Evolutionary conservation across 2,113 vertebrate species (phyloP).

Genomic region (Callaeas wilsoni): DNA sequence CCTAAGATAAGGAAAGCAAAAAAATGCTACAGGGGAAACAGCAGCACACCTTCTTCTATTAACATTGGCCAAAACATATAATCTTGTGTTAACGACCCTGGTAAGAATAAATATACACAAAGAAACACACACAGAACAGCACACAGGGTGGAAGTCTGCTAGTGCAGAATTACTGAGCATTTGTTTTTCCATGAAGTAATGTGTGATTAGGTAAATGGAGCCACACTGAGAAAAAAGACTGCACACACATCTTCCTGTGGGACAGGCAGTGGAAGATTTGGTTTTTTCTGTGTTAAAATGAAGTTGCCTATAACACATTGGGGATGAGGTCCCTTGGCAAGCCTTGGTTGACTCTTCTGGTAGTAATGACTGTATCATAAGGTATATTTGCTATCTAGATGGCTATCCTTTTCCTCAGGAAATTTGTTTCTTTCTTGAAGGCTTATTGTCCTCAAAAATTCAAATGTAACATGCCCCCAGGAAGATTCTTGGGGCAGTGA

Average conservation of each 20-base stretch:
- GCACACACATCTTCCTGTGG: not conserved
- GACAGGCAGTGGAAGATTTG: not conserved
- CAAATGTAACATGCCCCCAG: not conserved
- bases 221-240: not conserved
- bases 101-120: not conserved
- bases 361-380: not conserved
- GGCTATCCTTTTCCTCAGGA: not conserved
- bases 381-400: not conserved
- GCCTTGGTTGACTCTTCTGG: not conserved
- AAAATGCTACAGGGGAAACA: not conserved
- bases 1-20: not conserved
- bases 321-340: not conserved
- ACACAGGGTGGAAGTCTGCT: not conserved
- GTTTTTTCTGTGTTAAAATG: not conserved
- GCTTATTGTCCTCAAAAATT: not conserved
- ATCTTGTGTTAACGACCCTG: not conserved
- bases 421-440: not conserved
- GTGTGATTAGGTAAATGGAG: not conserved
- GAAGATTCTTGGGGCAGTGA: not conserved
- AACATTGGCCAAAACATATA: not conserved
- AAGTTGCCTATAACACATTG: not conserved
- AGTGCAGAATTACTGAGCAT: not conserved
- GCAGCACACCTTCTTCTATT: not conserved
- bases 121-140: not conserved
- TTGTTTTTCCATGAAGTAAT: not conserved